These are phyloP conservation scores for Grantiella picta DNA, from an alignment of 2,113 vertebrate genomes.

Conservation along the genomic window DNA sequence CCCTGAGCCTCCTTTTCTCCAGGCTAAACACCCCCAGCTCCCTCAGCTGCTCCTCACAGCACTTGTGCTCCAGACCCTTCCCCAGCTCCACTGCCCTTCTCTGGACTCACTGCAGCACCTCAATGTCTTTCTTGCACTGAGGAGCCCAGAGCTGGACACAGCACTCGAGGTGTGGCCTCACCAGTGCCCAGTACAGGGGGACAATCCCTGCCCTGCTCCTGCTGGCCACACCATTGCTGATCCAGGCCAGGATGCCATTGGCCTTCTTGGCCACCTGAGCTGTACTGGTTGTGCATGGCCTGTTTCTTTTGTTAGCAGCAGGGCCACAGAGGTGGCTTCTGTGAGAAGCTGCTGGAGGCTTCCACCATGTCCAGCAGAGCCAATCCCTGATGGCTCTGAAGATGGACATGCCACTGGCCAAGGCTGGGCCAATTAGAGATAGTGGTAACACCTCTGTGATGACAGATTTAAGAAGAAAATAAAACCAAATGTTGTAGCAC, in stretches of 20 bases:
- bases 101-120: not conserved
- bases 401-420: not conserved
- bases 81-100: not conserved
- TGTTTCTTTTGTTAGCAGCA: not conserved
- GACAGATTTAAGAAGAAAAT: not conserved
- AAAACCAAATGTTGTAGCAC: not conserved
- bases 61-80: too few relatives aligned
- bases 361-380: not conserved
- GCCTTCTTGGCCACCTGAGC: not conserved
- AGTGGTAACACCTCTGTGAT: not conserved
- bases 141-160: not conserved
- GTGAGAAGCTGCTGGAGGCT: not conserved
- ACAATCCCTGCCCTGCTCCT: not conserved
- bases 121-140: not conserved
- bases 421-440: not conserved
- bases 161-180: not conserved
- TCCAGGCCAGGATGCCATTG: not conserved
- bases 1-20: not conserved
- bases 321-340: not conserved
- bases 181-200: accelerated
- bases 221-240: not conserved
- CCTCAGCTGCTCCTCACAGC: accelerated
- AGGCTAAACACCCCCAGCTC: not conserved
- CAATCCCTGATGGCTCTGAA: not conserved
- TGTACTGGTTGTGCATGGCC: not conserved